These are phyloP conservation scores for Palythoa caribaeorum DNA, from an alignment of 92 coral and sea anemone species.

Conservation along the genomic window DNA sequence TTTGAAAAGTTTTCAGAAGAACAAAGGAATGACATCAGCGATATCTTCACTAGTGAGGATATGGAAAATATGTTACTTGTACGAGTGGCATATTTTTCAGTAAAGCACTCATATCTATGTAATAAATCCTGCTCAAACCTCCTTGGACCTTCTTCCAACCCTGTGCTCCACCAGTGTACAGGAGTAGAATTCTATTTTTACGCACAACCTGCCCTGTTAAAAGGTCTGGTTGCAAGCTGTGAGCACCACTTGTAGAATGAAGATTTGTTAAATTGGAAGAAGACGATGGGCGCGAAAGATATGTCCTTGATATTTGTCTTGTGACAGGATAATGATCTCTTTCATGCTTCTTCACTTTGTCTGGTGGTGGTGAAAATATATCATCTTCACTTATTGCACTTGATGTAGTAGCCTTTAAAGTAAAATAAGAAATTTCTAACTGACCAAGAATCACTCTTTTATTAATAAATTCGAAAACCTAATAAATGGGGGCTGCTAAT, in stretches of 20 bases:
- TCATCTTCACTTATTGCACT: not conserved
- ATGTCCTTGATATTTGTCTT: conserved; percentile 31
- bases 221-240: conserved; percentile 53
- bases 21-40: no score
- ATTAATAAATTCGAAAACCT: no score
- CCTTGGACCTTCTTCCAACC: conserved; percentile 84
- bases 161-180: conserved; percentile 90
- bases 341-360: conserved; percentile 1
- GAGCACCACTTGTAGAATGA: conserved; percentile 24
- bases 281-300: conserved; percentile 5
- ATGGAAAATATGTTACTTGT: no score
- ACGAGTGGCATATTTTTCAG: no score
- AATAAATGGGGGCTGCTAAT: no score
- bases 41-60: no score
- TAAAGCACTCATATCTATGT: not conserved
- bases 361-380: not conserved
- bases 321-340: not conserved
- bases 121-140: conserved; percentile 49
- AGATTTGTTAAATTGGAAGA: not conserved
- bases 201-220: conserved; percentile 70
- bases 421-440: not conserved
- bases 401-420: conserved; percentile 27
- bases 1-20: no score
- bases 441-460: no score
- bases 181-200: conserved; percentile 64